Percentiles rank a stretch among this genome's conserved stretches.
These are phyloP conservation scores for Cryptocheilus praepositus DNA, from an alignment of 2,888 invertebrate species.

Conservation along the genomic window DNA sequence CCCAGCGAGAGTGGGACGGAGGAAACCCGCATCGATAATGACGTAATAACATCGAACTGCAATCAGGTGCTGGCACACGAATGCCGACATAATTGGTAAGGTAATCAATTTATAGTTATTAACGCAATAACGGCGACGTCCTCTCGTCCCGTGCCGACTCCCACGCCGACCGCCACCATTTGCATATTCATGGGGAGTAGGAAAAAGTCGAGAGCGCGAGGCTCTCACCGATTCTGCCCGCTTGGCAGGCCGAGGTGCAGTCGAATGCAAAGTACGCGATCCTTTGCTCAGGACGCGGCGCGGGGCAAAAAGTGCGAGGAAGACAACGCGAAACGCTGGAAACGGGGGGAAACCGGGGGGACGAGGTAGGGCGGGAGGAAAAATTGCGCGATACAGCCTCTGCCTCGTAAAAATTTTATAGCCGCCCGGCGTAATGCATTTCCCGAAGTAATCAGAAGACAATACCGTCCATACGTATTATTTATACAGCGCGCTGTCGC, in stretches of 20 bases:
- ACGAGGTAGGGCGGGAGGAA: neutral
- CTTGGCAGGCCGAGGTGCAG: constrained; percentile 19
- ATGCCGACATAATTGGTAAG: constrained; percentile 51
- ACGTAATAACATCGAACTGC: constrained; percentile 18
- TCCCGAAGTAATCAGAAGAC: constrained; percentile 23
- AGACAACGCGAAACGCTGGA: neutral
- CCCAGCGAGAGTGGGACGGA: neutral
- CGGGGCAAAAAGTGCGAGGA: too few relatives aligned
- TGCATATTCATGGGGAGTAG: constrained; percentile 47
- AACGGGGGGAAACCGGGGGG: constrained; percentile 29
- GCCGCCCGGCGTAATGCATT: constrained; percentile 20
- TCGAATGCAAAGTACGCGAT: constrained; percentile 22
- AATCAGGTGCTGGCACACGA: constrained; percentile 13
- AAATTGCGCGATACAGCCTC: constrained; percentile 22
- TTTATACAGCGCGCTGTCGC: too few relatives aligned
- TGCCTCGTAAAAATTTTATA: constrained; percentile 43
- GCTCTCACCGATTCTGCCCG: neutral
- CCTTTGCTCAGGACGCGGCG: constrained; percentile 5
- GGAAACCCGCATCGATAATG: constrained; percentile 14
- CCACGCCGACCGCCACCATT: constrained; percentile 13
- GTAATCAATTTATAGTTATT: constrained; percentile 64
- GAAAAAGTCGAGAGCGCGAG: constrained; percentile 5
- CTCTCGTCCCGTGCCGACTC: neutral
- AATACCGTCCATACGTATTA: too few relatives aligned
- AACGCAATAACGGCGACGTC: constrained; percentile 52